Base-by-base conservation (phyloP, 2,888 invertebrate genomes). In the Andrena fulva region DNA sequence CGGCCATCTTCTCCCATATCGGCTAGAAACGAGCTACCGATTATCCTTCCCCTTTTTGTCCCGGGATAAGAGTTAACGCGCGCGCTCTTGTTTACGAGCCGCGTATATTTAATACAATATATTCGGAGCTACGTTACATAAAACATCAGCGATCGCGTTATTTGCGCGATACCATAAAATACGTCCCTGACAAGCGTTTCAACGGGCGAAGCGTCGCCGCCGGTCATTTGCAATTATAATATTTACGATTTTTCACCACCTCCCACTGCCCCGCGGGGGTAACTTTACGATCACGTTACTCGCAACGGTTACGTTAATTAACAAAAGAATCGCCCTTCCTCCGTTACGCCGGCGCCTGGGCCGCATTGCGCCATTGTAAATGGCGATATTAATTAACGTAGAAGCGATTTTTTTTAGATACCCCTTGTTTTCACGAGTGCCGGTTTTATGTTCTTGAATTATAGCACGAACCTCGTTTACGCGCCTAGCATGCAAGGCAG, bases 231-330 rank as follows among this genome's bases (percentile, higher is more conserved):
- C 60, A 78, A 71, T 80, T 66, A 62, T 62, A 67, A 80, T 80
- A 52, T 70, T 66, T 78, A 48, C 63, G 54, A 66, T 63, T 80
- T 73, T 66, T 27, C 69, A 29, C 56, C 24, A 27, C 33, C 27
- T 3, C 12, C 48, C 54, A 0, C 54, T 8, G 42, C 24, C 54
- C 7, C 27, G 54, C 6, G 2, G 24, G 12, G 50, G 20, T 50
- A 76, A 59, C 6, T 63, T 69, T 63, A 85, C 76, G 69, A 77
- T 77, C 59, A 56, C 31, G 62, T 63, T 63, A 60, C 62, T 52
- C 60, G 27, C 7, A 66, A 67, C 33, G 62, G 80, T 82, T 86
- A 63, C 52, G 80, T 85, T 81, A 79, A 86, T 86, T 87, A 86
- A 84, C 59, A 69, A 50, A 50, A 52, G 29, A 60, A 59, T 67